Evolutionary conservation across 2,797 vertebrate species (phyloP).

Genomic region (Diplodus puntazzo): DNA sequence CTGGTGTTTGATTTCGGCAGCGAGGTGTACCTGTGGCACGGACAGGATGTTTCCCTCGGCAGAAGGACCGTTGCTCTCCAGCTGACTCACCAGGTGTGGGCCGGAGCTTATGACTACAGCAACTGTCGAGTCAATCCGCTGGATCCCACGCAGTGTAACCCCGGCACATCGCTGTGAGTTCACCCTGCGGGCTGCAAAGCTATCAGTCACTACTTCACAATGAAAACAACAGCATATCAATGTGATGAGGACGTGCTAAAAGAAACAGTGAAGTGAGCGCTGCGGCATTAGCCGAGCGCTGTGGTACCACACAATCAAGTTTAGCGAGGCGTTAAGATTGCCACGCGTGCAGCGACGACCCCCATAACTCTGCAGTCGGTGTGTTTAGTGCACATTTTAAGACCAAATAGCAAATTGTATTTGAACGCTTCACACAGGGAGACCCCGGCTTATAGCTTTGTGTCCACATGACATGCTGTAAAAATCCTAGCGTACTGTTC

Average conservation of each 20-base stretch:
- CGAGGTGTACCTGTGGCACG: constrained; percentile 89
- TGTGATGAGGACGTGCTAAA: constrained; percentile 33
- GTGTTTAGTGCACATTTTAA: not conserved
- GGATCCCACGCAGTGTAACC: constrained; percentile 77
- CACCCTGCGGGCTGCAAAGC: constrained; percentile 15
- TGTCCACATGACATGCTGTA: constrained; percentile 14
- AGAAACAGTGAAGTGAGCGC: not conserved
- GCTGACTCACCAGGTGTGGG: constrained; percentile 87
- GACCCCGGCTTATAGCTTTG: not conserved
- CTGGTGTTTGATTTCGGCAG: constrained; percentile 89
- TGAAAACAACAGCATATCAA: constrained; percentile 4
- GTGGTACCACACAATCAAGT: constrained; percentile 1
- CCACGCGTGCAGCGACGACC: not conserved
- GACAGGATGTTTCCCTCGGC: constrained; percentile 77
- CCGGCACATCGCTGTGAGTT: constrained; percentile 76
- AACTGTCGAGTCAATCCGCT: constrained; percentile 88
- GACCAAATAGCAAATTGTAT: constrained; percentile 2
- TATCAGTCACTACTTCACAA: constrained; percentile 17
- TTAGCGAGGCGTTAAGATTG: not conserved
- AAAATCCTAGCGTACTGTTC: constrained; percentile 1
- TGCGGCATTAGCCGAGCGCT: not conserved
- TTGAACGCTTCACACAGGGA: not conserved
- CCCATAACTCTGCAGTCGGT: not conserved
- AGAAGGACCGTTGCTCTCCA: constrained; percentile 82
- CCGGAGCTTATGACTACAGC: constrained; percentile 86